A percentile compares a stretch with the other conserved stretches of the same genome.
phyloP scores from a whole-genome alignment of 2,888 invertebrate genomes.

The Ochropleura plecta region DNA sequence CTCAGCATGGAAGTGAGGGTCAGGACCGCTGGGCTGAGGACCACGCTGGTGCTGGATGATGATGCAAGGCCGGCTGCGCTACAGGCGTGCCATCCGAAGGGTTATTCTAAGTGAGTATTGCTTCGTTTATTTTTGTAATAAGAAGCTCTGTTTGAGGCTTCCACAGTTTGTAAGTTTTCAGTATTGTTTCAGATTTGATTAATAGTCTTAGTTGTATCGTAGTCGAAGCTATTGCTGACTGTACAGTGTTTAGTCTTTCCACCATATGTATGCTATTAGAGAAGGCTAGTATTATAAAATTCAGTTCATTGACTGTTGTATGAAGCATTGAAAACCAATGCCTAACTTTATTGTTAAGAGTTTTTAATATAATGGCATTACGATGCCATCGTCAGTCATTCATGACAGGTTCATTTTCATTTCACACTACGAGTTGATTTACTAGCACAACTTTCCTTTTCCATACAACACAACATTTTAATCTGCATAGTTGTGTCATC shows the following conservation, averaged over 20 bases:
- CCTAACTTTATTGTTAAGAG: background rate
- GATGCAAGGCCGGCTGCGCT: slow-evolving; percentile 97
- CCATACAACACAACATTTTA: background rate
- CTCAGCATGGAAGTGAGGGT: slow-evolving; percentile 98
- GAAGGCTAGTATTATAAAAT: background rate
- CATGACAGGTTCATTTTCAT: background rate
- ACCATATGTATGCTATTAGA: too few species aligned
- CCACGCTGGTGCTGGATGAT: slow-evolving; percentile 95
- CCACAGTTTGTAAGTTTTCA: background rate
- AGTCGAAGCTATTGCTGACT: background rate
- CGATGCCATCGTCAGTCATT: background rate
- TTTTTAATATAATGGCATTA: background rate
- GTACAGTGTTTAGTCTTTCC: background rate
- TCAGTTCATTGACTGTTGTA: background rate
- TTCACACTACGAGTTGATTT: background rate
- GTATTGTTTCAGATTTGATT: background rate
- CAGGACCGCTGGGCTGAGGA: slow-evolving; percentile 95
- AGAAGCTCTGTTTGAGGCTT: background rate
- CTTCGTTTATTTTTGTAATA: background rate
- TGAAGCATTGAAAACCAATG: background rate
- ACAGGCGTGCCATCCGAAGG: slow-evolving; percentile 98
- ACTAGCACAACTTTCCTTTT: background rate
- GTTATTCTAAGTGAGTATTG: slow-evolving; percentile 95
- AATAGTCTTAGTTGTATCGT: background rate
- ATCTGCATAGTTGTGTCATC: background rate